phyloP scores from a whole-genome alignment of 2,113 vertebrate species.

The Chaenogobius annularis region DNA sequence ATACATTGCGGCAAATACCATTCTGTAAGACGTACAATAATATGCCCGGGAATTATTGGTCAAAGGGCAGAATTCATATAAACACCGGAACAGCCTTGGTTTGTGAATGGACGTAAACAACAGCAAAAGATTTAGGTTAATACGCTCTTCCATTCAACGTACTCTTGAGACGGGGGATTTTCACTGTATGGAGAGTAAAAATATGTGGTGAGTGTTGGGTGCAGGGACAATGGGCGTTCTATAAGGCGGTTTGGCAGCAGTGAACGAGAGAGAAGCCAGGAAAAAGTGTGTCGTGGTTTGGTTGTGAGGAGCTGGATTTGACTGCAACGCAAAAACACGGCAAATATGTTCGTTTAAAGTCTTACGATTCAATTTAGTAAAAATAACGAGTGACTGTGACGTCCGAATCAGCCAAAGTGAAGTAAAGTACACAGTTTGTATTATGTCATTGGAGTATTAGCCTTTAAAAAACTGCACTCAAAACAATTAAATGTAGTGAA shows the following conservation, averaged over 20 bases:
- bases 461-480: no score
- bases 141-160: slow-evolving; percentile 27
- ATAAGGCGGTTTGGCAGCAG: slow-evolving; percentile 17
- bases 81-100: slow-evolving; percentile 5
- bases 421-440: no score
- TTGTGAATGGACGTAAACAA: slow-evolving; percentile 23
- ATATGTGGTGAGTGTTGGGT: neutral
- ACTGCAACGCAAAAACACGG: neutral
- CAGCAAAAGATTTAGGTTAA: slow-evolving; percentile 35
- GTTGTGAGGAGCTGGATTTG: slow-evolving; percentile 6
- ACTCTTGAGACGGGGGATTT: slow-evolving; percentile 35
- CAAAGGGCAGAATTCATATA: slow-evolving; percentile 8
- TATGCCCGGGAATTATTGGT: slow-evolving; percentile 16
- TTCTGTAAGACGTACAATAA: slow-evolving; percentile 7
- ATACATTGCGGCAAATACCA: slow-evolving; percentile 25
- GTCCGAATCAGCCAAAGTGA: no score
- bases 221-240: slow-evolving; percentile 39
- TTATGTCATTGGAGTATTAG: no score
- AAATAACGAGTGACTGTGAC: no score
- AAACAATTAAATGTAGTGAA: no score
- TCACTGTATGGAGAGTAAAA: slow-evolving; percentile 6
- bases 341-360: no score
- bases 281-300: slow-evolving; percentile 39
- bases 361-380: no score
- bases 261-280: slow-evolving; percentile 36